Percentiles rank a stretch among this genome's conserved stretches.
Evolutionary conservation across 2,113 vertebrate species (phyloP).

Genomic region (Centropristis striata): DNA sequence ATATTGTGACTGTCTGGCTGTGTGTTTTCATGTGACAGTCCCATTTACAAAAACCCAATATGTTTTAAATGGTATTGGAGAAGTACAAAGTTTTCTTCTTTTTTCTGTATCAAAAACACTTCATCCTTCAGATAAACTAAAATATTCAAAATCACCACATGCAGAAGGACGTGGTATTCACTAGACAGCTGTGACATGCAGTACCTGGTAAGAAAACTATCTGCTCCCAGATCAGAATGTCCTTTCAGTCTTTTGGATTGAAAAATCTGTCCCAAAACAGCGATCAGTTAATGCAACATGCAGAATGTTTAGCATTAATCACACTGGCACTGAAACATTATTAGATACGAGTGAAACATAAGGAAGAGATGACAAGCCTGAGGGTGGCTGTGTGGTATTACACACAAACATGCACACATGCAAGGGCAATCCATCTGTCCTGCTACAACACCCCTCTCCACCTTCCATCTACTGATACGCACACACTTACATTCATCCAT

Average conservation of each 20-base stretch:
- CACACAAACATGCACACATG: constrained; percentile 22
- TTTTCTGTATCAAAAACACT: too few species aligned
- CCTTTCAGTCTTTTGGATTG: constrained; percentile 44
- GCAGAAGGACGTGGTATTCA: too few species aligned
- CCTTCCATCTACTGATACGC: constrained; percentile 18
- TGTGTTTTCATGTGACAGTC: too few species aligned
- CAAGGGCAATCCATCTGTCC: constrained; percentile 31
- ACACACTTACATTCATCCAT: constrained; percentile 16
- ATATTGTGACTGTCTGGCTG: too few species aligned
- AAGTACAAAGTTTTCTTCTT: too few species aligned
- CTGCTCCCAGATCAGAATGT: constrained; percentile 23
- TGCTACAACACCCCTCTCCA: constrained; percentile 3
- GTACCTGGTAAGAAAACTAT: background rate
- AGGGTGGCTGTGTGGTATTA: constrained; percentile 4
- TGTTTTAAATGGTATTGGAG: too few species aligned
- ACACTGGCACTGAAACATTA: constrained; percentile 10
- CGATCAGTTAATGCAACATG: background rate
- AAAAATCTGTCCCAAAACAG: constrained; percentile 19
- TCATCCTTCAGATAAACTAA: too few species aligned
- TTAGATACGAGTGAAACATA: constrained; percentile 18
- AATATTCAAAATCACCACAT: too few species aligned
- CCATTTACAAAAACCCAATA: too few species aligned
- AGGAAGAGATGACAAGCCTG: constrained; percentile 7
- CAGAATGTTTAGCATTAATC: background rate
- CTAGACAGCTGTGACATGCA: too few species aligned